Evolutionary conservation across 2,113 vertebrate genomes (phyloP).

Genomic region (Dicaeum eximium): DNA sequence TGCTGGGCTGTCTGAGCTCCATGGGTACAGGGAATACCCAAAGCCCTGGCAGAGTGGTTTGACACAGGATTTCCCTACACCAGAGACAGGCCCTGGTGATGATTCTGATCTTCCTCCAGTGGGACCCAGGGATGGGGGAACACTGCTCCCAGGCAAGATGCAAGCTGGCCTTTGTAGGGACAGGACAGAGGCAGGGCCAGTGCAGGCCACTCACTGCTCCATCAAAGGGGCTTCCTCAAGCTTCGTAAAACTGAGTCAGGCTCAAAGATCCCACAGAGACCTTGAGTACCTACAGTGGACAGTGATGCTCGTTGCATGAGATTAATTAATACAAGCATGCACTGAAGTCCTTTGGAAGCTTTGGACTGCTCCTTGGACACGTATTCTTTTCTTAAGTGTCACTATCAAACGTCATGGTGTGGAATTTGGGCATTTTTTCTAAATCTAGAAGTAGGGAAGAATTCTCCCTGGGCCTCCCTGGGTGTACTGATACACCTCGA

Average conservation of each 20-base stretch:
- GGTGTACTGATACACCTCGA: background rate
- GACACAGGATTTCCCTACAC: background rate
- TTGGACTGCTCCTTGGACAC: background rate
- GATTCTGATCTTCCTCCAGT: background rate
- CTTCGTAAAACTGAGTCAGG: background rate
- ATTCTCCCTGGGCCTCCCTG: background rate
- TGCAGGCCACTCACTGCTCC: background rate
- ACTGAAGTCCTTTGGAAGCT: background rate
- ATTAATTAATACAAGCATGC: background rate
- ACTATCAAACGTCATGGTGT: background rate
- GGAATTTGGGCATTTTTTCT: background rate
- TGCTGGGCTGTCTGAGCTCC: accelerated
- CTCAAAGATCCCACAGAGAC: background rate
- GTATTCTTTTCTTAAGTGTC: background rate
- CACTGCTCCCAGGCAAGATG: background rate
- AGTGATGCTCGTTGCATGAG: accelerated
- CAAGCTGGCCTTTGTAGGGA: background rate
- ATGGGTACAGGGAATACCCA: accelerated
- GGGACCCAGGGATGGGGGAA: background rate
- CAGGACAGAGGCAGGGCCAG: background rate
- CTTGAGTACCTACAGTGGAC: background rate
- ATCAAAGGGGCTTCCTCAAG: background rate
- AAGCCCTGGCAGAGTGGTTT: background rate
- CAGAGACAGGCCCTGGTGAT: accelerated
- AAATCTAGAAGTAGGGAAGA: background rate